Base-by-base conservation (phyloP, 2,888 invertebrate species). In the Stenotaenia linearis region DNA sequence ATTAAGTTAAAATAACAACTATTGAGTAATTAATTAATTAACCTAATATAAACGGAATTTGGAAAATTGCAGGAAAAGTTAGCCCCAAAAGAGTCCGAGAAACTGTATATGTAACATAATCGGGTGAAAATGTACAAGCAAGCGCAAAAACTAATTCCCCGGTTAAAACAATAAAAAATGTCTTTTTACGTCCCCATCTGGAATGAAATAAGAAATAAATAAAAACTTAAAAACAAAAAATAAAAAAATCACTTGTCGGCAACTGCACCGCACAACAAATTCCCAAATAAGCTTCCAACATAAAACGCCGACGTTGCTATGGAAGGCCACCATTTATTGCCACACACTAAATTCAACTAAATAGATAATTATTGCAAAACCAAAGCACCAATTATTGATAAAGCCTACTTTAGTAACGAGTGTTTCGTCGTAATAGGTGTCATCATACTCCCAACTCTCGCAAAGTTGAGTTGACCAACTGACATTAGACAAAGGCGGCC, bases 381-480 rank as follows among this genome's bases (percentile, higher is more conserved):
- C 10, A 32, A 69, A 69, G 6, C 6, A 40, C n/a, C 18, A 56
- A 32, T 30, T 30, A 76, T 5, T 1, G 1, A 77, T 37, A 32
- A 77, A 77, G 9, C 74, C 86, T 87, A 94, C 94, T 90, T 94
- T 92, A n/a, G 91, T 91, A 15, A 93, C 92, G 12, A 93, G 90
- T 0, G 93, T 93, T 83, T 89, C 90, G 78, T 89, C 89, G 84
- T 92, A 92, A 77, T 91, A 87, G n/a, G 88, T 88, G 79, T 88
- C 89, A 83, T 93, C 92, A 84, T 91, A 94, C 78, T 88, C 88
- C 93, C 93, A 94, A 1, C 93, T 93, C 81, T 87, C 87, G 84
- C 94, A 94, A 6, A 89, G 88, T 83, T 92, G 91, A 5, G 89
- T 86, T 0, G 91, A 89, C 92, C 92, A 94, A 12, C 85, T 87